phyloP scores from a whole-genome alignment of 2,113 vertebrate species.

The Rhinoderma darwinii region DNA sequence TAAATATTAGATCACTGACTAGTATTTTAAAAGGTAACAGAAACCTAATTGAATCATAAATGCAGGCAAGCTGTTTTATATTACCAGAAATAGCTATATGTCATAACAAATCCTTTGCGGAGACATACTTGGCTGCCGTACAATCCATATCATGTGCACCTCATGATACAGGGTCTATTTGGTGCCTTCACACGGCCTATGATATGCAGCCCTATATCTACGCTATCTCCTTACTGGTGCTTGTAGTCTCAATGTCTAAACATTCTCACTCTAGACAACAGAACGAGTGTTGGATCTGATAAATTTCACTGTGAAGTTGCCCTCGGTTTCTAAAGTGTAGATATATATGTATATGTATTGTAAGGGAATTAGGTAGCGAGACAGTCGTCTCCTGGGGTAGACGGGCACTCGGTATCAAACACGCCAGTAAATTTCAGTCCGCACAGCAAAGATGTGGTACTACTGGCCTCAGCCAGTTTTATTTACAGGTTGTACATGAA shows the following conservation, averaged over 20 bases:
- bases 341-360: not conserved
- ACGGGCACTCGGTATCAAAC: no score
- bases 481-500: no score
- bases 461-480: no score
- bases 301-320: not conserved
- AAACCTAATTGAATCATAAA: slow-evolving; percentile 44
- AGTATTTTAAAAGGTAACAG: slow-evolving; percentile 38
- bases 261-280: not conserved
- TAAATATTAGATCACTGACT: slow-evolving; percentile 23
- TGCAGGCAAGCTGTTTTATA: slow-evolving; percentile 30
- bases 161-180: slow-evolving; percentile 14
- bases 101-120: slow-evolving; percentile 43
- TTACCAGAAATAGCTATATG: slow-evolving; percentile 41
- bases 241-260: not conserved
- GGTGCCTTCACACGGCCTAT: slow-evolving; percentile 7
- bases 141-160: slow-evolving; percentile 33
- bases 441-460: no score
- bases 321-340: not conserved
- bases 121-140: slow-evolving; percentile 20
- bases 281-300: not conserved
- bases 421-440: no score
- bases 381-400: no score
- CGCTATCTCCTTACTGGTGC: not conserved
- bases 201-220: not conserved
- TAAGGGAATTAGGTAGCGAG: no score